Evolutionary conservation across 2,113 vertebrate species (phyloP), one percentile per base, ranked within the genome.

Genomic region (Bos indicus): DNA sequence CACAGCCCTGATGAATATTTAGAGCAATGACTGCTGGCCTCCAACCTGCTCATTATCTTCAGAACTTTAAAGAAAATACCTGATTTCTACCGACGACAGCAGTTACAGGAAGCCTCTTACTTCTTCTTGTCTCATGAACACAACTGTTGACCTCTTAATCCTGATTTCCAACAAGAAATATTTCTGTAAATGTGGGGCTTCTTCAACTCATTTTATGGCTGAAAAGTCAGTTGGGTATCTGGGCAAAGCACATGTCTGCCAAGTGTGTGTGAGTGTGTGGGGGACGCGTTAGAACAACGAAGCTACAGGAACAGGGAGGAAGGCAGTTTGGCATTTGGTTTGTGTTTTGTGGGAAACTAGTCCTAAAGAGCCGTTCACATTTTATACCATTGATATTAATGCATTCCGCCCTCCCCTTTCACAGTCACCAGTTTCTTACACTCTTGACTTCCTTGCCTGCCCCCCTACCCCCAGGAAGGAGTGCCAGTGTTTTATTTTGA

Each of bases 1-100:
- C 82, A 64, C 67, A 97, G 56, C 83, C 96, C 85, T 96, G 88
- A 98, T 98, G 85, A 98, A 96, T 98, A 96, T 97, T 97, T 96
- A 96, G 94, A 98, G 33, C 78, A 93, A 67, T 97, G 88, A 91
- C 94, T 94, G 33, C 71, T 89, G 51, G 88, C 94, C 91, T 97
- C 87, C 94, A 93, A 96, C 74, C 88, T 89, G 64, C 95, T 98
- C 86, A 84, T 97, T 98, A 94, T 97, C 86, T 94, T 95, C n/a
- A 87, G 85, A 93, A 97, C 62, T 94, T 96, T 82, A 94, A 94
- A 92, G 93, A 92, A 97, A 97, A 96, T n/a, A 43, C 95, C 87
- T 95, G 52, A 95, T 96, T 97, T 97, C 90, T 95, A 96, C 92
- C 59, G 23, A 90, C 82, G 59, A 92, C 46, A 33, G 36, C 78